phyloP scores from a whole-genome alignment of 2,888 invertebrate genomes.

The Vanessa cardui region DNA sequence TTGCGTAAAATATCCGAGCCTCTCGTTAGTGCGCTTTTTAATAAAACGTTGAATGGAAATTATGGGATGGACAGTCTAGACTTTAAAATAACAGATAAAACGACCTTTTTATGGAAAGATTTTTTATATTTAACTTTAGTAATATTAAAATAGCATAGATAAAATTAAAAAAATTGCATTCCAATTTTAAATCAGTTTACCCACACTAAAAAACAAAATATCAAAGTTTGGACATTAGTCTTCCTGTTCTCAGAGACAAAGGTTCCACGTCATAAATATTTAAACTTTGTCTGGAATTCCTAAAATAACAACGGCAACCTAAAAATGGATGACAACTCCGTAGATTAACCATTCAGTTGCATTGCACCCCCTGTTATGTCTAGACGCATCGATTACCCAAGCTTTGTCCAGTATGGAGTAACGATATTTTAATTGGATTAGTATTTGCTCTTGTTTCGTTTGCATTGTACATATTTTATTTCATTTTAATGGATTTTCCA shows the following conservation, averaged over 20 bases:
- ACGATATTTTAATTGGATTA: slow-evolving; percentile 37
- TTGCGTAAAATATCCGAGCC: slow-evolving; percentile 17
- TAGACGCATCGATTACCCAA: slow-evolving; percentile 76
- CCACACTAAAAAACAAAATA: too few species aligned
- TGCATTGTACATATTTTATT: slow-evolving; percentile 9
- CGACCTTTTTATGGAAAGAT: background rate
- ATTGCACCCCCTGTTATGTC: slow-evolving; percentile 59
- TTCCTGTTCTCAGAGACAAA: background rate
- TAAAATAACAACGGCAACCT: slow-evolving; percentile 1
- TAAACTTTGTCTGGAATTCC: slow-evolving; percentile 1
- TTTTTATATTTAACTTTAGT: background rate
- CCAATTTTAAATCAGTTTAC: too few species aligned
- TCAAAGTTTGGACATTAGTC: background rate
- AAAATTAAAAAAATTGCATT: too few species aligned
- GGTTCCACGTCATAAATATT: background rate
- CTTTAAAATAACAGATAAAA: slow-evolving; percentile 34
- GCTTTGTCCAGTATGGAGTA: slow-evolving; percentile 30
- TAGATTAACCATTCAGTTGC: slow-evolving; percentile 49
- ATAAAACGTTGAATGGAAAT: slow-evolving; percentile 19
- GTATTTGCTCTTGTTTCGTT: slow-evolving; percentile 26
- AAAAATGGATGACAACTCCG: slow-evolving; percentile 12
- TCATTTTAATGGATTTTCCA: background rate
- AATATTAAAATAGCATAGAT: too few species aligned
- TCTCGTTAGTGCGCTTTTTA: slow-evolving; percentile 27
- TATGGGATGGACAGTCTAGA: slow-evolving; percentile 26